Base-by-base conservation (phyloP, 1,140 invertebrate genomes). In the Samia ricini region DNA sequence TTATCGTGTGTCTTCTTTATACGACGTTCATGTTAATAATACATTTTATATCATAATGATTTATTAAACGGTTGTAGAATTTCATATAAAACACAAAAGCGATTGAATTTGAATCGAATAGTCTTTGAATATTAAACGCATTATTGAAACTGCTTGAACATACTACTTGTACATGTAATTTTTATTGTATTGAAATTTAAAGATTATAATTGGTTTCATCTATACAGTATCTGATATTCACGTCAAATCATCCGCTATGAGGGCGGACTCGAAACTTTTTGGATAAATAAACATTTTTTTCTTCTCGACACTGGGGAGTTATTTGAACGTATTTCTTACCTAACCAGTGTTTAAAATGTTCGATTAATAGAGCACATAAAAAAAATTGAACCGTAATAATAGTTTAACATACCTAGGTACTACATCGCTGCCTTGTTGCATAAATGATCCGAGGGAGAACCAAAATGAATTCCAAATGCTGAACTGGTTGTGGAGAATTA, bases 371-470 rank as follows among this genome's bases (percentile, higher is more conserved):
- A 42, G 1, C 1, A 15, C 1, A 42, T 42, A 42, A 42, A 15
- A 42, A 29, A 8, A 2, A 29, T n/a, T 1, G 26, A 29, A 5
- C 26, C 10, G 26, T 42, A 42, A 10, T 15, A n/a, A n/a, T n/a
- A n/a, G 33, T 42, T 42, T 42, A 42, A 66, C 74, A 48, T 74
- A 87, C 95, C 96, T 95, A 56, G 97, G 97, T 85, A 96, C 96
- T 67, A 97, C 92, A 85, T 97, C 96, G 68, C 95, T 96, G 68
- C 96, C 97, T 92, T 98, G 97, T 88, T 98, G 97, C 97, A 98
- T 98, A 67, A 98, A 93, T 8, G 96, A 97, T 56, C 97, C 97
- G 69, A 98, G 95, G 12, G 96, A 95, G 89, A 98, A 98, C 96
- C 96, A 98, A 87, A 98, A 95, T 7, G 87, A 88, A 75, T 89